Conservation (phyloP, 53 echinoderm and acorn worm species). For the Henricia sp. region DNA sequence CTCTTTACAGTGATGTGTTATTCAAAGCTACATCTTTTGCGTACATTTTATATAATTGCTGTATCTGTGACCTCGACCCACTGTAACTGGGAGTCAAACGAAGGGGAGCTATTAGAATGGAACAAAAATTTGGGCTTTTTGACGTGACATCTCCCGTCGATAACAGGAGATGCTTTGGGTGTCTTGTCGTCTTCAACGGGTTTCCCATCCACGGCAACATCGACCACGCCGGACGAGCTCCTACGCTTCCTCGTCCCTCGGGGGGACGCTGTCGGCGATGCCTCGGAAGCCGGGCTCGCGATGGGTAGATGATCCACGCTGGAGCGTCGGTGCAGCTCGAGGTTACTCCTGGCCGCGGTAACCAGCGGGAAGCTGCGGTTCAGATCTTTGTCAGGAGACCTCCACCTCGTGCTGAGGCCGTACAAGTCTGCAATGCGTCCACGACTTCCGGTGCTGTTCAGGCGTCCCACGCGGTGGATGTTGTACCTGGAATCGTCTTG, state of each 20-base stretch:
- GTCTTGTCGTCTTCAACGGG: not conserved
- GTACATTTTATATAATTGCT: constrained; percentile 5
- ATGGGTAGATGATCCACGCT: constrained; percentile 44
- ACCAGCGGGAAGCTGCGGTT: constrained; percentile 32
- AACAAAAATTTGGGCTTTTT: constrained; percentile 22
- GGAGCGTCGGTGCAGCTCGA: constrained; percentile 50
- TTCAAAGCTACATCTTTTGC: too few relatives aligned
- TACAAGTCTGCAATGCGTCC: not conserved
- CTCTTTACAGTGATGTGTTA: too few relatives aligned
- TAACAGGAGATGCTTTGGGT: not conserved
- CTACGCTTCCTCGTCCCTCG: constrained; percentile 8
- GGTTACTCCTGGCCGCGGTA: not conserved
- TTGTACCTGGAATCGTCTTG: constrained; percentile 23
- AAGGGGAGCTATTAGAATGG: constrained; percentile 41
- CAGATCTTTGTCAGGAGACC: constrained; percentile 17
- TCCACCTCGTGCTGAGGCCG: constrained; percentile 23
- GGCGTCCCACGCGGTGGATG: constrained; percentile 13
- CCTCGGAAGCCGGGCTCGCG: not conserved
- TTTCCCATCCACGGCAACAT: not conserved
- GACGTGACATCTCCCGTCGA: not conserved
- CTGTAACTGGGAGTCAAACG: constrained; percentile 11
- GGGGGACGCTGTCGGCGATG: not conserved
- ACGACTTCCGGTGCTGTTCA: constrained; percentile 37
- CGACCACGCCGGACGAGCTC: constrained; percentile 26
- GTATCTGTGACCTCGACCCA: constrained; percentile 31